A percentile compares a stretch with the other conserved stretches of the same genome.
phyloP scores from a whole-genome alignment of 37 sponge, comb jelly and placozoan genomes.

The Mnemiopsis leidyi region DNA sequence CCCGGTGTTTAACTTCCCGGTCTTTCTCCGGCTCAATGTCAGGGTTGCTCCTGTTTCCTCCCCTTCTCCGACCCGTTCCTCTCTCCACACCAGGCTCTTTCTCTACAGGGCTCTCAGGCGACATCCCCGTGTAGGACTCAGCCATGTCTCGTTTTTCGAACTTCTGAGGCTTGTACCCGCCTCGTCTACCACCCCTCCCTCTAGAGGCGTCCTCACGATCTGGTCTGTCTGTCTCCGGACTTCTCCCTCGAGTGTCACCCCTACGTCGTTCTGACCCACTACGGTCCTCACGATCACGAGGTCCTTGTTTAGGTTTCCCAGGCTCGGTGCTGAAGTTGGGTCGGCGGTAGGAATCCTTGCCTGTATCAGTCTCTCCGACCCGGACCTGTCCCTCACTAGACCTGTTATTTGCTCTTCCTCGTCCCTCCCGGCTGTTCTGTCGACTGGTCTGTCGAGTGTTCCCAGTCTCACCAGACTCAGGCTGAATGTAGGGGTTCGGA shows the following conservation, averaged over 20 bases:
- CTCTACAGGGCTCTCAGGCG: background rate
- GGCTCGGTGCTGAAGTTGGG: background rate
- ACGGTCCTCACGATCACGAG: background rate
- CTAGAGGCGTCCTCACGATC: background rate
- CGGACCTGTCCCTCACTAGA: slow-evolving; percentile 5
- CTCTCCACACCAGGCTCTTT: background rate
- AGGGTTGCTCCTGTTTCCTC: background rate
- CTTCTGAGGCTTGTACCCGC: background rate
- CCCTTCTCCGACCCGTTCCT: background rate
- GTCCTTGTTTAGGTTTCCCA: background rate
- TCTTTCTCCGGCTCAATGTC: background rate
- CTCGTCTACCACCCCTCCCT: background rate
- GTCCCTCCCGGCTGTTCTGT: background rate
- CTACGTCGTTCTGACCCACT: background rate
- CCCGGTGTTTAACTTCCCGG: background rate
- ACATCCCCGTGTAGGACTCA: background rate
- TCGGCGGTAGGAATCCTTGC: slow-evolving; percentile 58
- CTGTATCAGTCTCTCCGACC: background rate
- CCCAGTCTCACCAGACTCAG: background rate
- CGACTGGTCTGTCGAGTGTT: background rate
- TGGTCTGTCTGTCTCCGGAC: background rate
- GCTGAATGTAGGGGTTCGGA: background rate
- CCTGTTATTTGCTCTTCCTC: background rate
- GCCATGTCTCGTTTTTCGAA: background rate
- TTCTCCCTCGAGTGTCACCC: background rate